Conservation (phyloP, 2,888 invertebrate species). For the Ophion ellenae region DNA sequence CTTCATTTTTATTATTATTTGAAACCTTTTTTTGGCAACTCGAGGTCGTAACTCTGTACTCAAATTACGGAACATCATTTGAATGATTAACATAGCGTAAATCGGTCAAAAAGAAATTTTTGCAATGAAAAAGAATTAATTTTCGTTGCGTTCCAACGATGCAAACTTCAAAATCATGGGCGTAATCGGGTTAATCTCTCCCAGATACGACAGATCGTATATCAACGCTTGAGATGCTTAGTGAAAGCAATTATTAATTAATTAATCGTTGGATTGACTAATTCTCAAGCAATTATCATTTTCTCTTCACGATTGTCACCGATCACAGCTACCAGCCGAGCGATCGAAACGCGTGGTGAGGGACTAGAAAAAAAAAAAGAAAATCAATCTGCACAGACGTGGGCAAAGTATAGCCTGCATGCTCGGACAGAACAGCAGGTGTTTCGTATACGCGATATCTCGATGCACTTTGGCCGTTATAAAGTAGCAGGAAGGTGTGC, state of each 20-base stretch:
- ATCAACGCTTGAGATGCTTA: not conserved
- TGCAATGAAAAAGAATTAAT: too few relatives aligned
- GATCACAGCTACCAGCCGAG: conserved; percentile 9
- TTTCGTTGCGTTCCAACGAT: too few relatives aligned
- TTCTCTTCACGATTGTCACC: conserved; percentile 11
- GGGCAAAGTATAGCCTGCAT: conserved; percentile 47
- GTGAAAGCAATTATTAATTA: not conserved
- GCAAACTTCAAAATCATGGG: too few relatives aligned
- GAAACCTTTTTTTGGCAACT: too few relatives aligned
- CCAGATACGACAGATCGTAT: not conserved
- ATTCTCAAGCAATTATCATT: conserved; percentile 2
- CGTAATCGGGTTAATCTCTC: too few relatives aligned
- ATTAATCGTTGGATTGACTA: not conserved
- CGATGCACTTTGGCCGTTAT: conserved; percentile 29
- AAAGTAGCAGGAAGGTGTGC: conserved; percentile 21
- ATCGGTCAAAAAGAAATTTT: too few relatives aligned
- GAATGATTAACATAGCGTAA: too few relatives aligned
- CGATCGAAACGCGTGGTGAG: not conserved
- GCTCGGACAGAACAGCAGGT: conserved; percentile 61
- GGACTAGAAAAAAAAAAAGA: not conserved
- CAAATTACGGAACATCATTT: too few relatives aligned
- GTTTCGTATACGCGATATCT: conserved; percentile 40
- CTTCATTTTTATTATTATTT: too few relatives aligned
- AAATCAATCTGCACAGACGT: conserved; percentile 17
- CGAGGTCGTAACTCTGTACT: too few relatives aligned